Base-by-base conservation (phyloP, 2,888 invertebrate genomes). In the Apomyelois bistriatella region DNA sequence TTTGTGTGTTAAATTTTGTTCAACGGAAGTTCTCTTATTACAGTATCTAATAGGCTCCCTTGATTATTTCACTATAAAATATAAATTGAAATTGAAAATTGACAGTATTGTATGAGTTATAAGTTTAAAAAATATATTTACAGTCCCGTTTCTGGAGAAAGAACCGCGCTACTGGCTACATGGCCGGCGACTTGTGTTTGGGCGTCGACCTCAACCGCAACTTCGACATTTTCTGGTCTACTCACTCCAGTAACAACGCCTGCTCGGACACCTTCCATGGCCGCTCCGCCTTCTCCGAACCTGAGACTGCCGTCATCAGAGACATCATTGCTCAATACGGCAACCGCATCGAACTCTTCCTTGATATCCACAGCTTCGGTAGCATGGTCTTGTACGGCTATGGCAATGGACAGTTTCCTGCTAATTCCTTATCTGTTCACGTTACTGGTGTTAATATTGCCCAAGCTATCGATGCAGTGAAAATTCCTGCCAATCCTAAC, bases 151-250 rank as follows among this genome's bases (percentile, higher is more conserved):
- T 93, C 64, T 95, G 94, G 94, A 91, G 95, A 17, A 95, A 95
- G 68, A 95, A 94, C 16, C 91, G 94, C 0, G 60, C 79, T 0
- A 74, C 72, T 3, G 77, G 77, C 17, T 74, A 74, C 52, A 53
- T 69, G 22, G 6, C 47, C 7, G 64, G 68, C 0, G 60, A 75
- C 50, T 0, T 65, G 0, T 96, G 95, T 65, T 61, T 75, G 9
- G 96, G 96, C 0, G 93, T 93, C 0, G 96, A 96, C 69, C 91
- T 93, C 0, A 96, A 96, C 76, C 86, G 96, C 8, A 96, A 96
- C 80, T 96, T 94, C 65, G 94, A 91, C 53, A 91, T 91, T 62
- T 83, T 92, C 56, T 96, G 95, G 95, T 93, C 91, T 0, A 83
- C 90, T 1, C 74, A 70, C 0, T 85, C 87, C 38, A 92, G 92